Conservation (phyloP, 2,888 invertebrate species). For the Aethes cnicana region DNA sequence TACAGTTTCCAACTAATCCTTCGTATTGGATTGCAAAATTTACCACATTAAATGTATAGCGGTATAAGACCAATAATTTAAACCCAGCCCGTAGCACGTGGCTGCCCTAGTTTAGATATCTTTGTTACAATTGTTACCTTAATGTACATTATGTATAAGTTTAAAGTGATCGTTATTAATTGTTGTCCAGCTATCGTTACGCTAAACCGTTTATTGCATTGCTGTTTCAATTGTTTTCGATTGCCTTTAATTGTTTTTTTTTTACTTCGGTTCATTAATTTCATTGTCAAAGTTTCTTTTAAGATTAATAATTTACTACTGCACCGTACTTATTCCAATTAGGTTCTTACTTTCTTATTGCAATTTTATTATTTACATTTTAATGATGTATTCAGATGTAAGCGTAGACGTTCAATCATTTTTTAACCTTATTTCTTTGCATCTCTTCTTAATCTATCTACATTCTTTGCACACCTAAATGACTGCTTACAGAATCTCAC, state of each 20-base stretch:
- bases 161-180: constrained; percentile 18
- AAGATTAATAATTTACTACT: background rate
- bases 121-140: constrained; percentile 14
- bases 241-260: constrained; percentile 31
- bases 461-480: too few relatives aligned
- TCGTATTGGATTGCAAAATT: constrained; percentile 38
- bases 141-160: constrained; percentile 26
- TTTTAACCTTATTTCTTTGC: too few relatives aligned
- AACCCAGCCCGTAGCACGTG: constrained; percentile 44
- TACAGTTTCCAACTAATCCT: constrained; percentile 29
- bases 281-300: constrained; percentile 23
- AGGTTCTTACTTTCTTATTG: too few relatives aligned
- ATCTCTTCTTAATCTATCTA: too few relatives aligned
- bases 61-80: constrained; percentile 31
- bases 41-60: constrained; percentile 31
- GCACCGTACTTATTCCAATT: too few relatives aligned
- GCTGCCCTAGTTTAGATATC: constrained; percentile 40
- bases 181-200: constrained; percentile 7
- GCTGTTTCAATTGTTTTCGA: constrained; percentile 25
- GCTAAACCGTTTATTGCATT: constrained; percentile 4
- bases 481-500: too few relatives aligned
- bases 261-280: constrained; percentile 34
- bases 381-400: too few relatives aligned
- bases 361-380: too few relatives aligned
- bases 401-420: too few relatives aligned